These are phyloP conservation scores for Benthochromis sp. DNA, from an alignment of 2,113 vertebrate species.

Conservation along the genomic window DNA sequence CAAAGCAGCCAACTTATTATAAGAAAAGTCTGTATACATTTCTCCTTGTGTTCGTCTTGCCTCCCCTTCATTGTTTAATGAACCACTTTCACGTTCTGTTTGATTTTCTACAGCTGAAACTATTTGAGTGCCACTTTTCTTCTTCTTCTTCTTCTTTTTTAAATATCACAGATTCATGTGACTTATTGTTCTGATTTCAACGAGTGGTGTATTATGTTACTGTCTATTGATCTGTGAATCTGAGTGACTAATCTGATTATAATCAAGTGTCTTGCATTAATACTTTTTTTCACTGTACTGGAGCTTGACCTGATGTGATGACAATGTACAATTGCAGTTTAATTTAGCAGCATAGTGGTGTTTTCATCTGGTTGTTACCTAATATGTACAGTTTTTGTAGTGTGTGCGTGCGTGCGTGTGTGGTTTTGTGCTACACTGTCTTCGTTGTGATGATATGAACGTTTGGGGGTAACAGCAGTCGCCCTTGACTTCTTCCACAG, in stretches of 20 bases:
- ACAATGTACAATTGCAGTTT: conserved; percentile 73
- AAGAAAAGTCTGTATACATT: conserved; percentile 8
- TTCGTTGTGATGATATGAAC: conserved; percentile 47
- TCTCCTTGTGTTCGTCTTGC: conserved; percentile 46
- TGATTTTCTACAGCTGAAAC: conserved; percentile 64
- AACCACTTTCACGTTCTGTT: conserved; percentile 51
- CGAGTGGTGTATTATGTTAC: conserved; percentile 66
- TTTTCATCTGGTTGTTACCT: conserved; percentile 46
- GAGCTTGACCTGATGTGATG: not conserved
- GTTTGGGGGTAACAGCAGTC: conserved; percentile 69
- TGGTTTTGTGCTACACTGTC: conserved; percentile 48
- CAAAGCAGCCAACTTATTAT: conserved; percentile 17
- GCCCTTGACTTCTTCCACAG: conserved; percentile 79
- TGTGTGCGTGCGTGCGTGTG: not conserved
- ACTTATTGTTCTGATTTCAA: conserved; percentile 61
- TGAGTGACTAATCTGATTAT: conserved; percentile 74
- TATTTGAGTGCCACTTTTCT: conserved; percentile 65
- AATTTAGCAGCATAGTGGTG: conserved; percentile 70
- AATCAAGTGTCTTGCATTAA: conserved; percentile 77
- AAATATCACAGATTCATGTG: conserved; percentile 70
- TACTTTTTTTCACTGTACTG: conserved; percentile 60
- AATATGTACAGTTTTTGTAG: conserved; percentile 81
- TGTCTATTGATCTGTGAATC: conserved; percentile 76
- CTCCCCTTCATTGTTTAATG: conserved; percentile 46
- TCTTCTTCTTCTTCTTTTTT: conserved; percentile 38